phyloP scores from a whole-genome alignment of 1,140 invertebrate species.

The Dendrolimus punctatus region DNA sequence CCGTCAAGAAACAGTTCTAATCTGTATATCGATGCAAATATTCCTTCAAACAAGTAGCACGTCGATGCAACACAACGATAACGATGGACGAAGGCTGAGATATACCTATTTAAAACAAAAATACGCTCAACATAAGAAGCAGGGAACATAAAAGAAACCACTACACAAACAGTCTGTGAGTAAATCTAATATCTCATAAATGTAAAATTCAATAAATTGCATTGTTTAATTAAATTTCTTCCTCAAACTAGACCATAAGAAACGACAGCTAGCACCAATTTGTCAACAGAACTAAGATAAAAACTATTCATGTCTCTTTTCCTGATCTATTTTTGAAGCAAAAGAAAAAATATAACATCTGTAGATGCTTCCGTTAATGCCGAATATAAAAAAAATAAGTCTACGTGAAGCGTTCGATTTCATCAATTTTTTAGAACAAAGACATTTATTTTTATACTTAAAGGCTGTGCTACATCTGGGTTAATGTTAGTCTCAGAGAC shows the following conservation, averaged over 20 bases:
- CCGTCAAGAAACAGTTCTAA: too few species aligned
- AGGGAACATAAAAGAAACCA: slow-evolving; percentile 12
- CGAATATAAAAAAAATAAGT: slow-evolving; percentile 16
- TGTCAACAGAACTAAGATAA: slow-evolving; percentile 12
- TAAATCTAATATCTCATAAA: slow-evolving; percentile 26
- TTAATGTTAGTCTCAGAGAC: too few species aligned
- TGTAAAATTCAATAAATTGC: slow-evolving; percentile 28
- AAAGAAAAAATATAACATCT: slow-evolving; percentile 24
- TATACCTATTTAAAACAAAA: background rate
- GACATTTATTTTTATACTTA: too few species aligned
- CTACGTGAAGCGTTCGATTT: background rate
- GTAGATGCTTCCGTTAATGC: slow-evolving; percentile 24
- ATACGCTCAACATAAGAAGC: background rate
- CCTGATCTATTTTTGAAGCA: slow-evolving; percentile 20
- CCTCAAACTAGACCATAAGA: slow-evolving; percentile 18
- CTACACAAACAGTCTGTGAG: slow-evolving; percentile 20
- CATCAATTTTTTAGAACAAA: too few species aligned
- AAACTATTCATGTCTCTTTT: slow-evolving; percentile 8
- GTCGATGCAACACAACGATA: too few species aligned
- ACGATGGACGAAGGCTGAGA: too few species aligned
- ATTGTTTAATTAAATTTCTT: slow-evolving; percentile 39
- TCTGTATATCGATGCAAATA: too few species aligned
- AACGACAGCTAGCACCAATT: slow-evolving; percentile 19
- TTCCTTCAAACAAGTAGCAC: too few species aligned
- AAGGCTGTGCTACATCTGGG: too few species aligned